Base-by-base conservation (phyloP, 2,888 invertebrate species). In the Atrina japonica region DNA sequence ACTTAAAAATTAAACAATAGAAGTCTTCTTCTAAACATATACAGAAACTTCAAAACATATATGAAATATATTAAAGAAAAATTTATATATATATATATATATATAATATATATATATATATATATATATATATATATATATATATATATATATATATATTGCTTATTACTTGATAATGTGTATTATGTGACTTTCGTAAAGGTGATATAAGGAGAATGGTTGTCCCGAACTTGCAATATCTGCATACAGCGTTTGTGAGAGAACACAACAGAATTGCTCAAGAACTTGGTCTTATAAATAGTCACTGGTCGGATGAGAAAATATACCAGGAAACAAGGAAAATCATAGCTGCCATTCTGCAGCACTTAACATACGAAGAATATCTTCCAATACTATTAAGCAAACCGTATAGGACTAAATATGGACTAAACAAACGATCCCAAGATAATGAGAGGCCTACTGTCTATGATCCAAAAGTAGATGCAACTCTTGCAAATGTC, bases 161-260 rank as follows among this genome's bases (percentile, higher is more conserved):
- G n/a, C n/a, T n/a, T n/a, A n/a, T n/a, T n/a, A n/a, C n/a, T n/a
- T n/a, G n/a, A n/a, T n/a, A n/a, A n/a, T n/a, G n/a, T n/a, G n/a
- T n/a, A n/a, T n/a, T n/a, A n/a, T n/a, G n/a, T n/a, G n/a, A n/a
- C n/a, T n/a, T n/a, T n/a, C n/a, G n/a, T n/a, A n/a, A n/a, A 94
- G 96, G 95, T 2, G 97, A 97, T 84, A 93, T 94, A 68, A 92
- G 97, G 47, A 95, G 96, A 0, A 97, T 97, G 87, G 96, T 97
- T 90, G 96, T 96, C 90, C 92, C 96, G 0, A 94, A 95, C 78
- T 91, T 97, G 16, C 96, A 96, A 1, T 94, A 95, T 0, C 94
- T 97, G 94, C 96, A 97, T 88, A 92, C 96, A 66, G 89, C 97
- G 59, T 95, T 95, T 94, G 94, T 95, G 11, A 92, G 97, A 0